These are phyloP conservation scores for Drosophila atroscutellata DNA, from an alignment of 2,888 invertebrate species.

Conservation along the genomic window DNA sequence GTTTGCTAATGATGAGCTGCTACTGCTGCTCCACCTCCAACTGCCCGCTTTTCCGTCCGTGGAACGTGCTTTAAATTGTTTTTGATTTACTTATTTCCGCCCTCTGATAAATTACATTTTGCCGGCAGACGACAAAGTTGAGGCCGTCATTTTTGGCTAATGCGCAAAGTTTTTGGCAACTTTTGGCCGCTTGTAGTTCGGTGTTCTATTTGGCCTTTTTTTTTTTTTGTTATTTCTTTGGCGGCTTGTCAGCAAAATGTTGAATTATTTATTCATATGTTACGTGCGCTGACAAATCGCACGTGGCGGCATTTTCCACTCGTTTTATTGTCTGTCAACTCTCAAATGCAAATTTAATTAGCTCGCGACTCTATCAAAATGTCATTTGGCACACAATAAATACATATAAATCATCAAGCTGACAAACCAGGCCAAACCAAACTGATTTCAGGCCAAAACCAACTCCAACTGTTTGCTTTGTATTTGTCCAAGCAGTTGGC, in stretches of 20 bases:
- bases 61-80: constrained; percentile 75
- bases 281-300: constrained; percentile 63
- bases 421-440: constrained; percentile 23
- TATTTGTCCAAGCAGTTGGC: constrained; percentile 45
- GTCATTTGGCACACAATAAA: constrained; percentile 52
- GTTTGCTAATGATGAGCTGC: constrained; percentile 44
- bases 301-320: constrained; percentile 47
- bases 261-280: constrained; percentile 80
- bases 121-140: constrained; percentile 63
- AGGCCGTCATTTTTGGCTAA: constrained; percentile 70
- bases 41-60: neutral
- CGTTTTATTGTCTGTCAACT: constrained; percentile 52
- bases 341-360: constrained; percentile 75
- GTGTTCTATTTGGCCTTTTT: constrained; percentile 16
- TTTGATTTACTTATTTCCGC: constrained; percentile 80
- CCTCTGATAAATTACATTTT: constrained; percentile 80
- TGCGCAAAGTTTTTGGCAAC: constrained; percentile 69
- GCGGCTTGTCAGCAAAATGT: constrained; percentile 44
- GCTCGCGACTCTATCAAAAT: constrained; percentile 67
- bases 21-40: neutral
- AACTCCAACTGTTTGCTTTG: constrained; percentile 39
- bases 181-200: constrained; percentile 31
- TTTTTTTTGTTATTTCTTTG: constrained; percentile 18
- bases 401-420: constrained; percentile 43
- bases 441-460: constrained; percentile 41